These are phyloP conservation scores for Chiloscyllium plagiosum DNA, from an alignment of 2,113 vertebrate species.

Conservation along the genomic window DNA sequence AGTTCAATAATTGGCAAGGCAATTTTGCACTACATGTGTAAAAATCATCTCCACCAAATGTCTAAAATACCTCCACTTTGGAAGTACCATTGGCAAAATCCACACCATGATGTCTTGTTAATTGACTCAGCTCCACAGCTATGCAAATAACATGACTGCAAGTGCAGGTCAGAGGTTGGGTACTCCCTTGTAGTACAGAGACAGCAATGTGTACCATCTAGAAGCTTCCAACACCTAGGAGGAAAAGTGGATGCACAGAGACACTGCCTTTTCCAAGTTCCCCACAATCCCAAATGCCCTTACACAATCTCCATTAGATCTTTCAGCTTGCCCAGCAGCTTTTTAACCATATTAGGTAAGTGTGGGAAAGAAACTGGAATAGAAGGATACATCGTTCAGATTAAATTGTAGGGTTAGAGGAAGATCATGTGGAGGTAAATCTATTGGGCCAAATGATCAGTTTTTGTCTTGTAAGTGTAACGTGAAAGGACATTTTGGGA, in stretches of 20 bases:
- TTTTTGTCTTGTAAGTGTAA: background rate
- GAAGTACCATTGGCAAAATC: too few species aligned
- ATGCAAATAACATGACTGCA: too few species aligned
- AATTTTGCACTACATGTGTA: too few species aligned
- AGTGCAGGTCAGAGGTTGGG: too few species aligned
- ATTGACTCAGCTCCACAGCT: too few species aligned
- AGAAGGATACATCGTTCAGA: background rate
- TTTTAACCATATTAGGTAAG: background rate
- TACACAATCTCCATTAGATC: background rate
- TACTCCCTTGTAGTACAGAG: too few species aligned
- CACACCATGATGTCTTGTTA: too few species aligned
- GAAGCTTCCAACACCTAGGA: background rate
- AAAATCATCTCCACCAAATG: too few species aligned
- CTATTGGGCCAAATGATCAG: background rate
- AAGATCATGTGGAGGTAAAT: background rate
- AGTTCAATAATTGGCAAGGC: too few species aligned
- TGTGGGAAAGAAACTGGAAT: background rate
- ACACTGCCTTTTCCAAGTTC: background rate
- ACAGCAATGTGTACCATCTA: too few species aligned
- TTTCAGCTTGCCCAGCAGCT: too few species aligned
- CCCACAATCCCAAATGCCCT: background rate
- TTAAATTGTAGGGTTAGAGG: background rate
- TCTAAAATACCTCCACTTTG: too few species aligned
- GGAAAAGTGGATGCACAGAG: background rate
- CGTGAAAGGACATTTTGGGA: background rate